Conservation (phyloP, 2,888 invertebrate species). For the Nymphalis c-album region DNA sequence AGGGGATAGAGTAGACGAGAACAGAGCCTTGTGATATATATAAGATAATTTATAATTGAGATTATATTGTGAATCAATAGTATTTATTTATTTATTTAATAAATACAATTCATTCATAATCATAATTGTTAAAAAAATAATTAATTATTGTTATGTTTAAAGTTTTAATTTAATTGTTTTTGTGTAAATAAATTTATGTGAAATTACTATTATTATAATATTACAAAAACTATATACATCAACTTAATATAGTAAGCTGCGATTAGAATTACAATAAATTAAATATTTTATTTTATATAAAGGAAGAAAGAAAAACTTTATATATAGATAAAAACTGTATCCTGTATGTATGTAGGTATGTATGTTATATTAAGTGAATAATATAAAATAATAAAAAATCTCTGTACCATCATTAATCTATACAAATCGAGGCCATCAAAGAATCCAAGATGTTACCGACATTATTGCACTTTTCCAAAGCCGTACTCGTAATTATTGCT, state of each 20-base stretch:
- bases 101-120: too few relatives aligned
- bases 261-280: too few relatives aligned
- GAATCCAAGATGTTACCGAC: slow-evolving; percentile 56
- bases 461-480: slow-evolving; percentile 51
- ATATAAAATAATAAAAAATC: slow-evolving; percentile 4
- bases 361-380: too few relatives aligned
- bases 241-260: too few relatives aligned
- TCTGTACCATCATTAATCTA: slow-evolving; percentile 50
- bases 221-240: not conserved
- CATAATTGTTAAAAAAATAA: too few relatives aligned
- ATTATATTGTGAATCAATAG: too few relatives aligned
- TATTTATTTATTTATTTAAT: not conserved
- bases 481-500: slow-evolving; percentile 28
- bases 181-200: not conserved
- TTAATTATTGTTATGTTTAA: too few relatives aligned
- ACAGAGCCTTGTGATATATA: not conserved
- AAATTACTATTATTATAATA: not conserved
- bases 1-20: slow-evolving; percentile 52
- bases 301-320: too few relatives aligned
- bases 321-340: too few relatives aligned
- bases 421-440: slow-evolving; percentile 59
- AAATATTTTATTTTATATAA: too few relatives aligned
- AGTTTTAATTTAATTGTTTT: too few relatives aligned
- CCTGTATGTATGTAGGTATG: too few relatives aligned
- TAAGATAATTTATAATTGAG: not conserved